Percentiles rank a stretch among this genome's conserved stretches.
Conservation (phyloP, 2,797 vertebrate genomes). For the Halcyon chelicuti region DNA sequence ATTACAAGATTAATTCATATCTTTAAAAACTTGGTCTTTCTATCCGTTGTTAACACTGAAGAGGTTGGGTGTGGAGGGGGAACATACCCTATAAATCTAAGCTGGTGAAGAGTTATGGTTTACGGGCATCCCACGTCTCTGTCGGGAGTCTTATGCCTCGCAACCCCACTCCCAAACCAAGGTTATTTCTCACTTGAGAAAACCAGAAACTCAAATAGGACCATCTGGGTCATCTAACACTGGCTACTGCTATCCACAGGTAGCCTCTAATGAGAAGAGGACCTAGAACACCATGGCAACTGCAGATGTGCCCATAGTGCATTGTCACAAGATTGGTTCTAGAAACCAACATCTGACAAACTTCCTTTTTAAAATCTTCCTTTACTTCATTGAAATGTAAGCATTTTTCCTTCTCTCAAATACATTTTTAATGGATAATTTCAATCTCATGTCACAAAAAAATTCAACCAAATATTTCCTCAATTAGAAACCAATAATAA, state of each 20-base stretch:
- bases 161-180: background rate
- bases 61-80: background rate
- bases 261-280: background rate
- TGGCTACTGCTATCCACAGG: background rate
- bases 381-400: background rate
- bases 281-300: background rate
- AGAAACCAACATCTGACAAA: background rate
- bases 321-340: background rate
- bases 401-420: background rate
- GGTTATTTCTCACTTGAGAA: background rate
- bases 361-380: background rate
- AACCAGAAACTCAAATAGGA: background rate
- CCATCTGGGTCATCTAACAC: background rate
- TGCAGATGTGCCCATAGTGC: accelerated
- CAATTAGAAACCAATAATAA: background rate
- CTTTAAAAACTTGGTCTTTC: background rate
- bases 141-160: background rate
- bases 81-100: background rate
- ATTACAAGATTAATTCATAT: background rate
- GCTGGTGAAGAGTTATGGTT: background rate
- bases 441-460: background rate
- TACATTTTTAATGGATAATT: background rate
- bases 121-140: background rate
- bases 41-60: background rate
- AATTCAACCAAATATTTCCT: background rate